Evolutionary conservation across 2,888 invertebrate genomes (phyloP), one percentile per base, ranked within the genome.

Genomic region (Megastigmus dorsalis): DNA sequence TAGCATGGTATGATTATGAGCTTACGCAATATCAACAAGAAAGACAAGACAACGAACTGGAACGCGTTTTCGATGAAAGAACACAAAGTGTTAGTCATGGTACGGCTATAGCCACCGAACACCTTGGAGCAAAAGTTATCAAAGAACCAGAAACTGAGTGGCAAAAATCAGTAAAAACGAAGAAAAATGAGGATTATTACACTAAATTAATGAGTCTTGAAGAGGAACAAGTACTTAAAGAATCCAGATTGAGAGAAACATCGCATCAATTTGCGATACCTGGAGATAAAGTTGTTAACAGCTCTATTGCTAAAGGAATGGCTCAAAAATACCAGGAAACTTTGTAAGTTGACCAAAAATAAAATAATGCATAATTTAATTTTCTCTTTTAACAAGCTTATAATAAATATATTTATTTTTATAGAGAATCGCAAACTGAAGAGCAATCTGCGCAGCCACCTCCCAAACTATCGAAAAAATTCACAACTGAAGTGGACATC

Each of bases 1-100:
- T 89, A 95, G 97, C 97, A 83, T 97, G 97, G 97, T 97, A 97
- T 90, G 97, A 97, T 90, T 91, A 92, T 86, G 96, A 95, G 88
- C 92, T 95, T 86, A 91, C 93, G 80, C 93, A 93, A 86, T 96
- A 95, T 89, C 97, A 96, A 89, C 91, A 92, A 87, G 94, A 94
- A 82, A 93, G 96, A 79, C 90, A 92, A 87, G 95, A 94, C 82
- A 95, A 94, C 68, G 97, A 97, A 89, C 90, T 97, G 82, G 95
- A 95, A 87, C 93, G 93, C 88, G 93, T 95, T 57, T 97, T 97
- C 86, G 96, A 96, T 85, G 97, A 97, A 88, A 92, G 95, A 79
- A 91, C 92, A 80, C 93, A 93, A 83, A 90, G 90, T 57, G 89
- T 93, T 82, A 91, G 93, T 79, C 93, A 95, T 80, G 92, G 91